Conservation (phyloP, 2,797 vertebrate species). For the Brotula barbata region DNA sequence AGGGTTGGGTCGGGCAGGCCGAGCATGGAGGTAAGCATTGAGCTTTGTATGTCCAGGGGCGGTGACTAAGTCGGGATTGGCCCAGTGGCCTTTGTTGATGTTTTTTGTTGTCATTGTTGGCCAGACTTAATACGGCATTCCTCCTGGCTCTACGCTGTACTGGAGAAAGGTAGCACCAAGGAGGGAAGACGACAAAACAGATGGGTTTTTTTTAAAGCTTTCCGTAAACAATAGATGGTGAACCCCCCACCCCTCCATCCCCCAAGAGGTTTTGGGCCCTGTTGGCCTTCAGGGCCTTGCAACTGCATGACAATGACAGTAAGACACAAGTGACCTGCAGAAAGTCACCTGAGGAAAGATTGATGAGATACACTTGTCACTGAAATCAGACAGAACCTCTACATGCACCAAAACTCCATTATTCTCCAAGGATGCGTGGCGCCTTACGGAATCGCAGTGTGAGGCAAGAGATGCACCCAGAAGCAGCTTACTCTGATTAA, state of each 20-base stretch:
- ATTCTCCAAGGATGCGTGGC: too few species aligned
- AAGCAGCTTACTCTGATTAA: too few species aligned
- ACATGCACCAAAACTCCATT: too few species aligned
- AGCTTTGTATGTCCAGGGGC: conserved; percentile 75
- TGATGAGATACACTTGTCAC: conserved; percentile 9
- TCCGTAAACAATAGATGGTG: conserved; percentile 68
- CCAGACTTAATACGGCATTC: conserved; percentile 71
- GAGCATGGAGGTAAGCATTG: conserved; percentile 56
- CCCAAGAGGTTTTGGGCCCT: conserved; percentile 47
- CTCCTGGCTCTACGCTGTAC: conserved; percentile 47
- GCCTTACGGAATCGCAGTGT: too few species aligned
- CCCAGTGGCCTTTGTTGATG: conserved; percentile 62
- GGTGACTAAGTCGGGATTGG: conserved; percentile 70
- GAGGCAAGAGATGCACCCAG: too few species aligned
- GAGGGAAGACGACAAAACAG: conserved; percentile 57
- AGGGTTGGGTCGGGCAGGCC: conserved; percentile 71
- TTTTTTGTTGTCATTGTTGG: conserved; percentile 80
- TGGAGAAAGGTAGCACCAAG: conserved; percentile 49
- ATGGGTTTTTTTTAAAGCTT: conserved; percentile 65
- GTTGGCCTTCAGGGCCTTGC: conserved; percentile 46
- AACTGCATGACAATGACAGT: conserved; percentile 70
- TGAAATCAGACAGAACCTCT: too few species aligned
- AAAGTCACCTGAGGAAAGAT: conserved; percentile 16
- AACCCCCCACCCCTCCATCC: conserved; percentile 21
- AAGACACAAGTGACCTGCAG: conserved; percentile 18